Conservation (phyloP, 2,113 vertebrate species). For the Cyrtonyx montezumae region DNA sequence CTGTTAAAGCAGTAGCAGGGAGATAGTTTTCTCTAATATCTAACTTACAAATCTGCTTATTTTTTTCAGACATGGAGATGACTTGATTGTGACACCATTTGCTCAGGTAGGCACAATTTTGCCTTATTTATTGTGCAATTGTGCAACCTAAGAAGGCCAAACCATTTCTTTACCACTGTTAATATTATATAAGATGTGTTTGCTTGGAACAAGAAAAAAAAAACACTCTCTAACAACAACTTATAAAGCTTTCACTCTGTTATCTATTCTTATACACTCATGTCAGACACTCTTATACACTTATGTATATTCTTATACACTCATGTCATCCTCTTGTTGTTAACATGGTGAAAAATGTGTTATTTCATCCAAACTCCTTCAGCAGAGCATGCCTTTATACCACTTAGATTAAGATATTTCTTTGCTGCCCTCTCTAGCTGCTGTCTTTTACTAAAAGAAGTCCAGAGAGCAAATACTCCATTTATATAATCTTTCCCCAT, state of each 20-base stretch:
- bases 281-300: not conserved
- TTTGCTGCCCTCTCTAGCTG: not conserved
- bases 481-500: not conserved
- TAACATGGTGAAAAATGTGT: not conserved
- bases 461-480: not conserved
- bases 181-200: not conserved
- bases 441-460: not conserved
- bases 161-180: not conserved
- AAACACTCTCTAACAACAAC: not conserved
- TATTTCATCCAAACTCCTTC: not conserved
- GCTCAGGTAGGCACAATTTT: constrained; percentile 90
- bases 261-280: not conserved
- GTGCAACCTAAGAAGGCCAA: not conserved
- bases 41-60: constrained; percentile 62
- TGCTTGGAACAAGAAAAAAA: not conserved
- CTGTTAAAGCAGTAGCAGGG: not conserved
- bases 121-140: not conserved
- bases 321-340: not conserved
- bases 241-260: not conserved
- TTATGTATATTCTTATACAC: not conserved
- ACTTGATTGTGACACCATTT: constrained; percentile 99
- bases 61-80: constrained; percentile 96
- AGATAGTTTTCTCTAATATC: not conserved
- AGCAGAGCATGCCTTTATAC: not conserved
- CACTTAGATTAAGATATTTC: not conserved